A percentile compares a stretch with the other conserved stretches of the same genome.
Conservation (phyloP, 1,140 invertebrate species). For the Ooceraea biroi region DNA sequence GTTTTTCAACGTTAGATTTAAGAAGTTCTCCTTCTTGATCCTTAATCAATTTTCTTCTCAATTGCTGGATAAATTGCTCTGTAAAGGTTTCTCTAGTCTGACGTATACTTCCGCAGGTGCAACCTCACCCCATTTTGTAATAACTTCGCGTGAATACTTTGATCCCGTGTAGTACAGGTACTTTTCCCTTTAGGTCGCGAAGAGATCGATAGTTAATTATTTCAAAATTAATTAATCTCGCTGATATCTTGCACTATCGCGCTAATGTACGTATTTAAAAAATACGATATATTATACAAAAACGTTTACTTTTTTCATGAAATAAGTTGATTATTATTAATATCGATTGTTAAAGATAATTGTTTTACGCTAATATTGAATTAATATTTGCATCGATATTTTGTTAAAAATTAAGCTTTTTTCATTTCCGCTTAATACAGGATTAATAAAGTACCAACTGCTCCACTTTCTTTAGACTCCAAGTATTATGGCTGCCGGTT, state of each 20-base stretch:
- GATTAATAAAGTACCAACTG: too few species aligned
- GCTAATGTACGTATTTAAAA: neutral
- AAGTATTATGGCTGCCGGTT: too few species aligned
- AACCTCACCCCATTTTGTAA: neutral
- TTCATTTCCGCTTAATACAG: neutral
- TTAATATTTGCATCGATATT: neutral
- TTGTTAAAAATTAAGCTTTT: neutral
- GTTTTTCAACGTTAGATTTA: conserved; percentile 11
- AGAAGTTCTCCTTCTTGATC: neutral
- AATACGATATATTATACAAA: neutral
- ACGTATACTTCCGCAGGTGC: neutral
- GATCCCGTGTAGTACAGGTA: neutral
- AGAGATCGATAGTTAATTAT: conserved; percentile 23
- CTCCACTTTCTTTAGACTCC: too few species aligned
- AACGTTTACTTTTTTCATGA: neutral
- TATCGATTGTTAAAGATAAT: conserved; percentile 20
- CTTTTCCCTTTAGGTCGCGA: neutral
- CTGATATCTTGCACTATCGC: neutral
- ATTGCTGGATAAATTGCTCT: neutral
- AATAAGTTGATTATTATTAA: neutral
- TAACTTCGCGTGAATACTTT: neutral
- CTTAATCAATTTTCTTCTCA: conserved; percentile 14
- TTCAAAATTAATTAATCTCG: neutral
- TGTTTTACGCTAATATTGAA: neutral
- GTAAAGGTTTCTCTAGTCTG: neutral